These are phyloP conservation scores for Geotrupes spiniger DNA, from an alignment of 2,888 invertebrate genomes.

Conservation along the genomic window DNA sequence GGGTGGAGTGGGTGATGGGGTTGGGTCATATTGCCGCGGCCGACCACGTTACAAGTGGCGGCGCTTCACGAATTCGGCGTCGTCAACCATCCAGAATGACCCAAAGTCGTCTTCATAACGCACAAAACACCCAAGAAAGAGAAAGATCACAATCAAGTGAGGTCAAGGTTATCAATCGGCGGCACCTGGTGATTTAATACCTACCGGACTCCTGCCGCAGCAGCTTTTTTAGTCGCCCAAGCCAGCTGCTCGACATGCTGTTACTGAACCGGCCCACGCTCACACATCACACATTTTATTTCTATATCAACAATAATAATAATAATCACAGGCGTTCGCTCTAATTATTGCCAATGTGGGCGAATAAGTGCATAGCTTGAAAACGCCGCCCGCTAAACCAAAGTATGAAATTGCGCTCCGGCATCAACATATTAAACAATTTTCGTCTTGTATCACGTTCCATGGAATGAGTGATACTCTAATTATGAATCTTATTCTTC, in stretches of 20 bases:
- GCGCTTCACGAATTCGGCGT: conserved; percentile 95
- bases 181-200: conserved; percentile 43
- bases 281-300: conserved; percentile 41
- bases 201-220: conserved; percentile 39
- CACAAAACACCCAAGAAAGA: conserved; percentile 83
- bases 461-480: too few species aligned
- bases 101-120: conserved; percentile 99
- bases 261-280: conserved; percentile 48
- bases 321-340: too few species aligned
- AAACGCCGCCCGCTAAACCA: too few species aligned
- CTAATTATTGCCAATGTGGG: too few species aligned
- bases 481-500: too few species aligned
- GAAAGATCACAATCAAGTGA: conserved; percentile 56
- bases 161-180: conserved; percentile 45
- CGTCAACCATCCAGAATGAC: conserved; percentile 99
- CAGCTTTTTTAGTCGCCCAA: conserved; percentile 47
- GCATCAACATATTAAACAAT: too few species aligned
- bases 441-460: too few species aligned
- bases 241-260: conserved; percentile 49
- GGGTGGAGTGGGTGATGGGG: conserved; percentile 59
- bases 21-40: conserved; percentile 94
- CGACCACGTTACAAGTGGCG: conserved; percentile 94
- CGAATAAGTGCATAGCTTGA: too few species aligned
- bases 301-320: too few species aligned
- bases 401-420: too few species aligned